Evolutionary conservation across 2,888 invertebrate genomes (phyloP).

Genomic region (Drosophila macrothrix): DNA sequence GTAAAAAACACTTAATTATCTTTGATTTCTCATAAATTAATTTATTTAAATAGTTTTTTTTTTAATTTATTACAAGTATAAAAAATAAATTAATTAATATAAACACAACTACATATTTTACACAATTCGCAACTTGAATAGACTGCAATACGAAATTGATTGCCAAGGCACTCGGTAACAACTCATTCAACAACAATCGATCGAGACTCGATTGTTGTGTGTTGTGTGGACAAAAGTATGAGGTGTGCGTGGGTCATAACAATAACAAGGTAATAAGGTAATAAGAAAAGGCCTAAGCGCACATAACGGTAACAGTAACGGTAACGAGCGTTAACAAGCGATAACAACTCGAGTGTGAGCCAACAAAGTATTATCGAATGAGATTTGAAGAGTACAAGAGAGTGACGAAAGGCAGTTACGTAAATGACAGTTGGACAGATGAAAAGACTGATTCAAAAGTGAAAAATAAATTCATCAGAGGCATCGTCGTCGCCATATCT

Average conservation of each 20-base stretch:
- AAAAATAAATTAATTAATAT: conserved; percentile 77
- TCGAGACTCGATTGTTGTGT: conserved; percentile 25
- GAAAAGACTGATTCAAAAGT: conserved; percentile 81
- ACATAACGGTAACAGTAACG: conserved; percentile 38
- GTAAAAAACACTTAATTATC: neutral
- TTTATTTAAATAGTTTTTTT: conserved; percentile 76
- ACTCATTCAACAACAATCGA: conserved; percentile 34
- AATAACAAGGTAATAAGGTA: conserved; percentile 54
- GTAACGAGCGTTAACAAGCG: conserved; percentile 37
- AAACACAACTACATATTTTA: conserved; percentile 67
- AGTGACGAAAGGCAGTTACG: conserved; percentile 38
- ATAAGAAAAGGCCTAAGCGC: conserved; percentile 47
- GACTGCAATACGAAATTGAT: conserved; percentile 29
- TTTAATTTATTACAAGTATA: conserved; percentile 76
- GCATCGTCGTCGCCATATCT: conserved; percentile 10
- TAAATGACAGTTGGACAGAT: conserved; percentile 13
- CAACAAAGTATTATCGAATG: conserved; percentile 40
- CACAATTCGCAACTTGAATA: conserved; percentile 54
- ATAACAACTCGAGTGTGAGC: conserved; percentile 35
- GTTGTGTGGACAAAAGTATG: conserved; percentile 28
- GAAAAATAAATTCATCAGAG: conserved; percentile 80
- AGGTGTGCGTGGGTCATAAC: conserved; percentile 47
- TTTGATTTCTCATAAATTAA: conserved; percentile 61
- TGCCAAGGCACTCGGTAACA: conserved; percentile 30
- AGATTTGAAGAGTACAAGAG: conserved; percentile 39